Evolutionary conservation across 2,797 vertebrate genomes (phyloP), one percentile per base, ranked within the genome.

Genomic region (Parotocinclus haroldoi): DNA sequence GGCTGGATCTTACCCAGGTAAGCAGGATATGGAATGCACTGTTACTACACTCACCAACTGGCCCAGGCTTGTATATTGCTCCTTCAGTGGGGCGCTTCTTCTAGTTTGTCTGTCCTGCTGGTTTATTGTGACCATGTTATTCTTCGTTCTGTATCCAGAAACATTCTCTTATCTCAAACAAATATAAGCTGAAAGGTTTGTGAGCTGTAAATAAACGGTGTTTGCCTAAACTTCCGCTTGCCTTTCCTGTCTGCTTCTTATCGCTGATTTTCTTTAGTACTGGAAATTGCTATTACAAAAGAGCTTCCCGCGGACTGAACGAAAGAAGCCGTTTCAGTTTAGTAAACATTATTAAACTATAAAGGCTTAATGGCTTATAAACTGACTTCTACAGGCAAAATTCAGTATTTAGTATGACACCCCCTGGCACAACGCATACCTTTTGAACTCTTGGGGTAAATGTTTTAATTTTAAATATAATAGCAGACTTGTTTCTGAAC

Each of bases 1-100:
- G 13, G 9, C 59, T 10, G 56, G 67, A 58, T 58, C 9, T 19
- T 71, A 65, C 58, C 60, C 80, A 77, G 77, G 81, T 81, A 63
- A 78, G 78, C 38, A 17, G 10, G 17, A 51, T 63, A 46, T 55
- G 40, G 9, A 19, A 46, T 18, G n/a, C 7, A 17, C 39, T 10
- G 11, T 11, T 18, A 12, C 36, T 9, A 11, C 52, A 8, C 11
- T 27, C 27, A 11, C 11, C 12, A 37, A 11, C 69, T 18, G 51
- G 69, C 44, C 16, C 37, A 50, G 61, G 54, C 71, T 11, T 1
- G 63, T 36, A 71, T 44, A 13, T 3, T 64, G 56, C 10, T 50
- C 45, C 52, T 52, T 50, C 10, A 58, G 10, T 69, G 37, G 42
- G 37, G 16, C 36, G 44, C 39, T 66, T 52, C n/a, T 67, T 7